Conservation (phyloP, 1,140 invertebrate genomes). For the Aphaenogaster ashmeadi region DNA sequence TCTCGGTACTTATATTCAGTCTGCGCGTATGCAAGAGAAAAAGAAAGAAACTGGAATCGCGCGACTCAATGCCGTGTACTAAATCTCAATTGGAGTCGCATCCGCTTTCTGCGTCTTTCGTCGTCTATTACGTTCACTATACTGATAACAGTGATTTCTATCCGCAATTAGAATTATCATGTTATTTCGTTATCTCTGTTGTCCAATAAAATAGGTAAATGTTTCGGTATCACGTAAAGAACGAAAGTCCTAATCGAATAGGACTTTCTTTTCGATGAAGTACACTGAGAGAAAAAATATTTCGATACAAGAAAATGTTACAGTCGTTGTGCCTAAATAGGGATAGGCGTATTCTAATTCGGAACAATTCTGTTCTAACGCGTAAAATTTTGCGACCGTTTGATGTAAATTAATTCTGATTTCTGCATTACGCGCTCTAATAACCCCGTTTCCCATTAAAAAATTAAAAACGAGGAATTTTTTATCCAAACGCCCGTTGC, state of each 20-base stretch:
- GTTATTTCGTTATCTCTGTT: background rate
- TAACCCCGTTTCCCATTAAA: too few relatives aligned
- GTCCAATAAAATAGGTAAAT: background rate
- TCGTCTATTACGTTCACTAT: background rate
- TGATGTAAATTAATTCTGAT: too few relatives aligned
- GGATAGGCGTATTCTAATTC: too few relatives aligned
- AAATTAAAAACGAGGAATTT: too few relatives aligned
- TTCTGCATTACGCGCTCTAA: too few relatives aligned
- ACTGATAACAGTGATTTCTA: conserved; percentile 24
- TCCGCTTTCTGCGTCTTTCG: background rate
- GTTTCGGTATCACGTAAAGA: background rate
- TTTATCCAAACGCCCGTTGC: too few relatives aligned
- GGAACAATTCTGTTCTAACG: too few relatives aligned
- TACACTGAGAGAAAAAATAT: too few relatives aligned
- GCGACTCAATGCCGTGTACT: conserved; percentile 45
- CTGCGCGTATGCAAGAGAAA: conserved; percentile 37
- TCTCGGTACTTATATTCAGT: conserved; percentile 65
- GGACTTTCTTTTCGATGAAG: too few relatives aligned
- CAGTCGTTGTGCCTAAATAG: too few relatives aligned
- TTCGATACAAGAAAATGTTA: too few relatives aligned
- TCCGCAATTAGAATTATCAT: conserved; percentile 13
- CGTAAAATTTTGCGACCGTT: too few relatives aligned
- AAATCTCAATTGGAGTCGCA: conserved; percentile 38
- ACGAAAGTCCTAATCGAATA: background rate
- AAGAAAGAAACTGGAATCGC: conserved; percentile 47